Evolutionary conservation across 2,113 vertebrate species (phyloP).

Genomic region (Corynorhinus townsendii): DNA sequence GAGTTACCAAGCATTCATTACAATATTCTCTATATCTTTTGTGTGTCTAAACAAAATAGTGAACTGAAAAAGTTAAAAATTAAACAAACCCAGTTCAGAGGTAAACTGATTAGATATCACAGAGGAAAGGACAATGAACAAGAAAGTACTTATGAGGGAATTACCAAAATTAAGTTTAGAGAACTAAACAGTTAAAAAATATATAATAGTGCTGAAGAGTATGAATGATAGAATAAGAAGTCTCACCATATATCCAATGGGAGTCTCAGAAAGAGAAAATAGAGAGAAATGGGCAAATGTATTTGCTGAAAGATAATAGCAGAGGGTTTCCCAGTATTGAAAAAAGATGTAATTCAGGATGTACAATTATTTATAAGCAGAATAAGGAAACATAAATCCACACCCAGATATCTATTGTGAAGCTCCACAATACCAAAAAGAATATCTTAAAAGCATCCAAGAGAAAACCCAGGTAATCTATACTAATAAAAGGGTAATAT

Average conservation of each 20-base stretch:
- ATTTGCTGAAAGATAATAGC: background rate
- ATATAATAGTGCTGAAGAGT: background rate
- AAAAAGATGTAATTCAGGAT: background rate
- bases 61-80: background rate
- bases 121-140: constrained; percentile 17
- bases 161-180: background rate
- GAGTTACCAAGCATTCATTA: background rate
- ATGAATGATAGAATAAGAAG: background rate
- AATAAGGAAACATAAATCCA: constrained; percentile 25
- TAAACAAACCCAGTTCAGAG: background rate
- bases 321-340: background rate
- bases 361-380: background rate
- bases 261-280: background rate
- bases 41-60: background rate
- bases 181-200: background rate
- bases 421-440: background rate
- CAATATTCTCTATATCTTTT: background rate
- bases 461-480: background rate
- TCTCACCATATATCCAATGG: background rate
- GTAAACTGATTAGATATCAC: background rate
- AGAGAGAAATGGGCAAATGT: background rate
- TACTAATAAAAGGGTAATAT: too few relatives aligned
- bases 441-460: background rate
- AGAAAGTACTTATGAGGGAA: constrained; percentile 8
- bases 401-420: background rate